These are phyloP conservation scores for Nymphalis polychloros DNA, from an alignment of 2,888 invertebrate genomes.

Conservation along the genomic window DNA sequence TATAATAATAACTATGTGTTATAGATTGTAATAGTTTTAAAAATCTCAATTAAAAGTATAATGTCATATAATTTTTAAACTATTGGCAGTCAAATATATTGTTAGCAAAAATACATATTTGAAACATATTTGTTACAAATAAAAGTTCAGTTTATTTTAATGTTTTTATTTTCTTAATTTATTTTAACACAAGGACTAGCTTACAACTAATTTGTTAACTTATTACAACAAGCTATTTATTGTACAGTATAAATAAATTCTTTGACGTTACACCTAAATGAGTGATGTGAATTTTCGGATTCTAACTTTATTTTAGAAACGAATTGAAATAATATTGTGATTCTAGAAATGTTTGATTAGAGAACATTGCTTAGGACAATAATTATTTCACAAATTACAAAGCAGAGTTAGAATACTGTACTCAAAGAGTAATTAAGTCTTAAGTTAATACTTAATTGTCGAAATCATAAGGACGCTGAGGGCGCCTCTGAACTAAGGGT, in stretches of 20 bases:
- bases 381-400: constrained; percentile 34
- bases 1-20: too few species aligned
- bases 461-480: constrained; percentile 77
- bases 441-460: constrained; percentile 57
- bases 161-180: constrained; percentile 51
- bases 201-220: constrained; percentile 80
- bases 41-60: too few species aligned
- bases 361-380: constrained; percentile 9
- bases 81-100: too few species aligned
- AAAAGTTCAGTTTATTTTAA: constrained; percentile 9
- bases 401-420: constrained; percentile 29
- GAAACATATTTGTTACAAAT: not conserved
- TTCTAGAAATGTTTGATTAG: constrained; percentile 12
- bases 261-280: constrained; percentile 52
- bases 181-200: constrained; percentile 75
- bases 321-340: constrained; percentile 13
- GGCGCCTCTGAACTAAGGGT: constrained; percentile 90
- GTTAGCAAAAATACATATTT: too few species aligned
- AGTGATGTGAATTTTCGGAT: constrained; percentile 14
- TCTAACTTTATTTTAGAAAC: not conserved
- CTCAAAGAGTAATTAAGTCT: constrained; percentile 16
- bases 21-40: too few species aligned
- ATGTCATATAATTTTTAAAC: too few species aligned
- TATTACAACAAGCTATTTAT: constrained; percentile 59
- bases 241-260: constrained; percentile 72